Evolutionary conservation across 23 tunicate species (phyloP).

Genomic region (Styela clava): DNA sequence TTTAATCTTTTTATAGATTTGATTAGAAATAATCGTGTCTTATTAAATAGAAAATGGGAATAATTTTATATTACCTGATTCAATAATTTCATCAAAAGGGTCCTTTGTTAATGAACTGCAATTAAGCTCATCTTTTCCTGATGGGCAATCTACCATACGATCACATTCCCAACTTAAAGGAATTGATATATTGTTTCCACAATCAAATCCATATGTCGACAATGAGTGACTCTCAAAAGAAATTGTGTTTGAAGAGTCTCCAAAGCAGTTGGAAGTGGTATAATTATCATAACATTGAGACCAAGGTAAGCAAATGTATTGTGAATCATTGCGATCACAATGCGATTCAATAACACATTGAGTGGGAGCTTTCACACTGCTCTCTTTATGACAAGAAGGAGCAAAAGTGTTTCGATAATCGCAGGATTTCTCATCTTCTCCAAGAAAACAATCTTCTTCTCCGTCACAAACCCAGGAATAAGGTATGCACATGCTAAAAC

Average conservation of each 20-base stretch:
- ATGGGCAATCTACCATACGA: not conserved
- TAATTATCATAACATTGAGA: not conserved
- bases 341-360: not conserved
- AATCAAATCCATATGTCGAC: not conserved
- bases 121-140: not conserved
- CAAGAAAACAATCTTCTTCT: not conserved
- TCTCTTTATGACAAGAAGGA: not conserved
- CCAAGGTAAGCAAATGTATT: not conserved
- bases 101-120: not conserved
- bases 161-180: not conserved
- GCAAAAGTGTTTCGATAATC: not conserved
- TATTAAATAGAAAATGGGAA: no score
- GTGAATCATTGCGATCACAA: not conserved
- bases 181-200: not conserved
- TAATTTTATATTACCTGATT: no score
- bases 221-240: not conserved
- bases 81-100: not conserved
- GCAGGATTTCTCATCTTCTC: not conserved
- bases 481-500: not conserved
- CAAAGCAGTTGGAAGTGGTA: conserved; percentile 2
- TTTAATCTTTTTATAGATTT: no score
- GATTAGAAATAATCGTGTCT: no score
- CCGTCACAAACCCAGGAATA: conserved; percentile 14
- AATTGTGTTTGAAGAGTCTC: not conserved
- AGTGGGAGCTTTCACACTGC: not conserved